Base-by-base conservation (phyloP, 2,113 vertebrate species). In the Zootoca vivipara region DNA sequence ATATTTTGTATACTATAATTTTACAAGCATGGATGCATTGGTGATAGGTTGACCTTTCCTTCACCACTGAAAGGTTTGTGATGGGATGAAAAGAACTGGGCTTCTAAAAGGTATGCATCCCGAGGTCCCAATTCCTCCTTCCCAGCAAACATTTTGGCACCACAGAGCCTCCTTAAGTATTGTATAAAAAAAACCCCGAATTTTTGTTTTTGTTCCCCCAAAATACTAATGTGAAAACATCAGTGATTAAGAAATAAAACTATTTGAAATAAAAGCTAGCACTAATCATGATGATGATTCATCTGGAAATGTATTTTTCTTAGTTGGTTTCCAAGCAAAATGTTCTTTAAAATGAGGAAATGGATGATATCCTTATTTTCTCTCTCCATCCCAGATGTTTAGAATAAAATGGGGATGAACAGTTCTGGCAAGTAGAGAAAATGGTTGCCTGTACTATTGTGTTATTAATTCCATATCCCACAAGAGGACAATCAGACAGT, bases 401-500 rank as follows among this genome's bases (percentile, higher is more conserved):
- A 5, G 40, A 84, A 85, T 85, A 0, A 2, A 80, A 87, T 88
- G 40, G 6, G n/a, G 16, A 6, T 7, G 56, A 79, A 72, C 28
- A 40, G 5, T 70, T 85, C 75, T 85, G 65, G 7, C 4, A 70
- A 89, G 46, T 56, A 70, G 26, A 40, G 52, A 64, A 79, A 72
- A 79, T 69, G 46, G 12, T 78, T 84, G 42, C 46, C 62, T 12
- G 56, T 12, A 24, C 33, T 38, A 52, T 70, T 78, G 20, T 69
- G 40, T 86, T 89, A 70, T 78, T 24, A 78, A 75, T 40, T 30
- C 74, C 52, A 70, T 12, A 84, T 78, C 75, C 85, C 75, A 69
- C 74, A 52, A 78, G 58, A 85, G 38, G 38, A 52, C 40, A 69
- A 46, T 69, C n/a, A 83, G 73, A 56, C 42, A 88, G 10, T 30